phyloP scores from a whole-genome alignment of 2,113 vertebrate species.

The Dicentrarchus labrax region DNA sequence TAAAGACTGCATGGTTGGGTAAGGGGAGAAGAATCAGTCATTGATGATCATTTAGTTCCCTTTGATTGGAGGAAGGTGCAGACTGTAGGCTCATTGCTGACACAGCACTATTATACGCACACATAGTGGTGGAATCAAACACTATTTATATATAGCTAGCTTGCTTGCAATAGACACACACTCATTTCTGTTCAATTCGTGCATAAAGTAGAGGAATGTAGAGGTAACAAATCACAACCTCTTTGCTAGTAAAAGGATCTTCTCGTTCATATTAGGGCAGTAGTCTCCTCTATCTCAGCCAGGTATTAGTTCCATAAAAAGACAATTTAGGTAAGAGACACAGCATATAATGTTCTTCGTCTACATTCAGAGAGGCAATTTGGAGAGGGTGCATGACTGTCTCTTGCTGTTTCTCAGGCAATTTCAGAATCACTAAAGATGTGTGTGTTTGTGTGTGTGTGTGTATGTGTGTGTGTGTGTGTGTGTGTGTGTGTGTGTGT shows the following conservation, averaged over 20 bases:
- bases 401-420: slow-evolving; percentile 46
- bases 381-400: slow-evolving; percentile 23
- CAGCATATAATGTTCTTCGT: slow-evolving; percentile 26
- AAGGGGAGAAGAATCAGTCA: not conserved
- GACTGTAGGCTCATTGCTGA: not conserved
- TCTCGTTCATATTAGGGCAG: not conserved
- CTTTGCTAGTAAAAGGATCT: not conserved
- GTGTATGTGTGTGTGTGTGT: not conserved
- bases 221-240: slow-evolving; percentile 9
- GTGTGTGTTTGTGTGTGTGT: not conserved
- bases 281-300: slow-evolving; percentile 9
- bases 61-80: not conserved
- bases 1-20: not conserved
- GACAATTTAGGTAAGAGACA: slow-evolving; percentile 45
- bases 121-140: not conserved
- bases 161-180: not conserved
- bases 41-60: not conserved
- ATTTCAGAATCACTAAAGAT: slow-evolving; percentile 19
- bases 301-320: slow-evolving; percentile 52
- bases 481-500: not conserved
- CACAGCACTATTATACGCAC: not conserved
- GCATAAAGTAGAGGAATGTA: slow-evolving; percentile 2
- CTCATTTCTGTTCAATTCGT: slow-evolving; percentile 2
- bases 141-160: not conserved
- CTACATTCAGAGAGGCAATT: slow-evolving; percentile 35